These are phyloP conservation scores for Tethea ocularis DNA, from an alignment of 2,888 invertebrate genomes.

Conservation along the genomic window DNA sequence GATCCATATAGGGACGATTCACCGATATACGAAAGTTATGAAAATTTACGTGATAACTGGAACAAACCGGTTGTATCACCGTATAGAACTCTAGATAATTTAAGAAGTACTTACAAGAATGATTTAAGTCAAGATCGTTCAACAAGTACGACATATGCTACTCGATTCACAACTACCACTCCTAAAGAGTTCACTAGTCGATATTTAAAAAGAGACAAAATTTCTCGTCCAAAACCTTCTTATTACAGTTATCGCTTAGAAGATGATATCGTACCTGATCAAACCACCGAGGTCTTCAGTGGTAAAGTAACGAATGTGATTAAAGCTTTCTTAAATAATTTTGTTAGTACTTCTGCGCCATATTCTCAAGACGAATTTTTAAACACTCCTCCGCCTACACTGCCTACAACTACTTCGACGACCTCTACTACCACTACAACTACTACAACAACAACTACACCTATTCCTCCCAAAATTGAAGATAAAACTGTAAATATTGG, in stretches of 20 bases:
- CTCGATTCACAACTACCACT: constrained; percentile 35
- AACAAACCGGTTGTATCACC: constrained; percentile 78
- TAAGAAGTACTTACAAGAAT: constrained; percentile 54
- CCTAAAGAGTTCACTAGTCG: constrained; percentile 32
- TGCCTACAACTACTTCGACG: constrained; percentile 17
- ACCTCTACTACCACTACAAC: constrained; percentile 26
- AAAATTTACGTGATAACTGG: constrained; percentile 43
- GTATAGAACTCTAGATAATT: constrained; percentile 77
- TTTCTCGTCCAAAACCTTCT: constrained; percentile 53
- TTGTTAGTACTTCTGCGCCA: constrained; percentile 46
- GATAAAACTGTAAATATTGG: constrained; percentile 70
- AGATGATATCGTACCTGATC: constrained; percentile 65
- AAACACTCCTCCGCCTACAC: constrained; percentile 16
- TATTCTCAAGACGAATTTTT: constrained; percentile 32
- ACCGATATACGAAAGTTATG: constrained; percentile 31
- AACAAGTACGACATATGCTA: constrained; percentile 47
- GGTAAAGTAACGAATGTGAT: constrained; percentile 69
- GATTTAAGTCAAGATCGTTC: constrained; percentile 40
- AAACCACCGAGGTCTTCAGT: constrained; percentile 73
- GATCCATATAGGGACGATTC: constrained; percentile 32
- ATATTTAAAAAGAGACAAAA: constrained; percentile 40
- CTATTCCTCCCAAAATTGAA: constrained; percentile 29
- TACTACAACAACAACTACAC: constrained; percentile 34
- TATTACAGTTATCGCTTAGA: constrained; percentile 70
- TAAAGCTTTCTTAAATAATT: constrained; percentile 67